phyloP scores from a whole-genome alignment of 2,797 vertebrate species.

The Simalia tracyae region DNA sequence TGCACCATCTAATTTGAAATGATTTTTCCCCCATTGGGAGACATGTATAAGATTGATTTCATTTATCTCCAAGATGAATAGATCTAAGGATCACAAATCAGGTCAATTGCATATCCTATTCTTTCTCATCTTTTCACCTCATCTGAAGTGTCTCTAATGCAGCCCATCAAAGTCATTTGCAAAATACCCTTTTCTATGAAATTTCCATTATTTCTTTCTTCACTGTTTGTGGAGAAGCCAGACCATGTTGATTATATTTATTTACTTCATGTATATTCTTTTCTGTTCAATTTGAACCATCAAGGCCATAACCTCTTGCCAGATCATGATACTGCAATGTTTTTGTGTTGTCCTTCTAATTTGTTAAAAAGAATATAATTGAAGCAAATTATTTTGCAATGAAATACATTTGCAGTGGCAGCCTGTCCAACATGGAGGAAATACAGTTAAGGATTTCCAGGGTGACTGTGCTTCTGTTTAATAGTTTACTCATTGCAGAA shows the following conservation, averaged over 20 bases:
- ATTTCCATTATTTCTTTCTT: neutral
- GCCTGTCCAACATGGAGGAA: neutral
- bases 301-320: neutral
- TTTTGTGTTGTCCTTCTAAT: neutral
- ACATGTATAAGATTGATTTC: slow-evolving; percentile 4
- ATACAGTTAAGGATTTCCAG: neutral
- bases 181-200: neutral
- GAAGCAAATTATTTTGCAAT: neutral
- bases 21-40: neutral
- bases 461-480: neutral
- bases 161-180: neutral
- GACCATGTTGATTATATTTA: neutral
- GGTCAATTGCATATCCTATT: neutral
- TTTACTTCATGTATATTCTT: neutral
- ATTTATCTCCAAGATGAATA: slow-evolving; percentile 14
- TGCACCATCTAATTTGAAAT: neutral
- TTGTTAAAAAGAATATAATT: neutral
- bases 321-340: neutral
- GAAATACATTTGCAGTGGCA: neutral
- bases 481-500: neutral
- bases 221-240: neutral
- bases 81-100: neutral
- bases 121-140: neutral
- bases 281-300: neutral
- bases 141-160: neutral